Evolutionary conservation across 2,797 vertebrate genomes (phyloP).

Genomic region (Syndactyla subalaris): DNA sequence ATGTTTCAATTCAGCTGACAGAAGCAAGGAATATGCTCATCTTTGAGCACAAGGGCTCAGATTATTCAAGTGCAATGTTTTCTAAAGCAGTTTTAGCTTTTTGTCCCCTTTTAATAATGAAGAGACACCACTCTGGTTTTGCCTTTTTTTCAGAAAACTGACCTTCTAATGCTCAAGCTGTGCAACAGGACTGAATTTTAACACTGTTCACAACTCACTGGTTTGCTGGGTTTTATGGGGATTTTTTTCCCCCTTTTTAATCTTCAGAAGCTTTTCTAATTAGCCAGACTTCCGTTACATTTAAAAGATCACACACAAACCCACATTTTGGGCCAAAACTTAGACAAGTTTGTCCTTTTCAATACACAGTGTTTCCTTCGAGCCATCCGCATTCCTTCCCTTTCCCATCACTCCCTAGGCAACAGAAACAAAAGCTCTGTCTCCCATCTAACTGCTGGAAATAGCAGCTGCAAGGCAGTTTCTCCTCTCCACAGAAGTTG

Average conservation of each 20-base stretch:
- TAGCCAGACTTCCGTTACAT: conserved; percentile 54
- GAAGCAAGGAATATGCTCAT: not conserved
- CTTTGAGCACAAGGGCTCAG: not conserved
- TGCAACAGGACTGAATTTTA: conserved; percentile 9
- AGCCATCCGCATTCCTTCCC: conserved; percentile 52
- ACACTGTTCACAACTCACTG: not conserved
- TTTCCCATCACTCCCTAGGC: conserved; percentile 53
- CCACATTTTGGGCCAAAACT: conserved; percentile 48
- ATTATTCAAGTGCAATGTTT: not conserved
- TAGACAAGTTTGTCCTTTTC: conserved; percentile 28
- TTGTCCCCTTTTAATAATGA: not conserved
- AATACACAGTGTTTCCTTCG: conserved; percentile 25
- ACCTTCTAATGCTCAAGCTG: not conserved
- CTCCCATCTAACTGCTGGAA: conserved; percentile 17
- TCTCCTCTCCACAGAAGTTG: not conserved
- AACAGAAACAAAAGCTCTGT: conserved; percentile 70
- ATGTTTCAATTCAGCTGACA: not conserved
- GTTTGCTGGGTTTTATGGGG: not conserved
- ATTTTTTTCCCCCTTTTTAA: not conserved
- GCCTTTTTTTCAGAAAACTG: not conserved
- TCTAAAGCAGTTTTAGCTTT: not conserved
- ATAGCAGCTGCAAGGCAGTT: conserved; percentile 24
- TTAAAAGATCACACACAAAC: conserved; percentile 50
- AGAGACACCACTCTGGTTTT: not conserved
- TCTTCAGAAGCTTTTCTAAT: conserved; percentile 46